Conservation (phyloP, 2,113 vertebrate species). For the Phylloscopus trochiloides region DNA sequence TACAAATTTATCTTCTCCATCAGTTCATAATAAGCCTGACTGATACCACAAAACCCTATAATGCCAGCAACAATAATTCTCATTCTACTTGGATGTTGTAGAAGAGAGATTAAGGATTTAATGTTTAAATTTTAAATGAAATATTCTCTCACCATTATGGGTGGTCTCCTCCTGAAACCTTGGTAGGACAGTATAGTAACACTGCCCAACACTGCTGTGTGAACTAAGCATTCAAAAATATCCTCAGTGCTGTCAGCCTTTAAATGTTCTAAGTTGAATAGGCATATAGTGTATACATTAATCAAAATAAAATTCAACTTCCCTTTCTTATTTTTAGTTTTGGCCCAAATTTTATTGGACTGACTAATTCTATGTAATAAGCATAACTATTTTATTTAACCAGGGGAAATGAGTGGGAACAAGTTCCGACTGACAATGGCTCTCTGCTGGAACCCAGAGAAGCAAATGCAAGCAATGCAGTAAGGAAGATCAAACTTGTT, state of each 20-base stretch:
- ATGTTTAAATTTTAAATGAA: conserved; percentile 32
- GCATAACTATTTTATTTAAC: conserved; percentile 60
- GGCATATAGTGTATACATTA: neutral
- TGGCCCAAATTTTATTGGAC: conserved; percentile 6
- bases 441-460: conserved; percentile 66
- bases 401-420: conserved; percentile 55
- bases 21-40: neutral
- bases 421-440: conserved; percentile 51
- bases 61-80: neutral
- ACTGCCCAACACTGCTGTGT: neutral
- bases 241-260: neutral
- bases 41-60: neutral
- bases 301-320: conserved; percentile 14
- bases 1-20: neutral
- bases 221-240: neutral
- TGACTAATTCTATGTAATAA: conserved; percentile 13
- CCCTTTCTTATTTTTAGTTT: conserved; percentile 16
- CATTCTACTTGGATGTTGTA: neutral
- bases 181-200: neutral
- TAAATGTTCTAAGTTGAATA: neutral
- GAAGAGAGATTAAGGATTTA: conserved; percentile 24
- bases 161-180: conserved; percentile 35
- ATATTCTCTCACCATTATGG: conserved; percentile 27
- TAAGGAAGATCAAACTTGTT: conserved; percentile 29
- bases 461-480: conserved; percentile 17